These are phyloP conservation scores for Heteropelma amictum DNA, from an alignment of 2,888 invertebrate species.

Conservation along the genomic window DNA sequence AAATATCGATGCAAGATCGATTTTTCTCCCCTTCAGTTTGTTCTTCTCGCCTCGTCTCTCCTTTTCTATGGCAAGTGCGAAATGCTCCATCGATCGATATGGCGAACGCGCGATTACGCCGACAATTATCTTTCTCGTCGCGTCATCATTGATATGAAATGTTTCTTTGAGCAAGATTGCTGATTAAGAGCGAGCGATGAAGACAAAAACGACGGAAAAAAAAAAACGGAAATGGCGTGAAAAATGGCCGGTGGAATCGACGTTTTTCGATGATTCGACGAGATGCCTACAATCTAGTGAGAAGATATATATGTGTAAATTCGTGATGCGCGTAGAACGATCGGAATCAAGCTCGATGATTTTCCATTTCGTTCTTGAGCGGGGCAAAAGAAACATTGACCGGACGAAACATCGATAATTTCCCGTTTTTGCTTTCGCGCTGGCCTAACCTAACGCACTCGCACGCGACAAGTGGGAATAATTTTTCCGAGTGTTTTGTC, in stretches of 20 bases:
- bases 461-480: slow-evolving; percentile 48
- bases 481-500: slow-evolving; percentile 47
- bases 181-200: slow-evolving; percentile 39
- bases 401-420: background rate
- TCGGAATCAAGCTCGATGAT: slow-evolving; percentile 20
- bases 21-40: slow-evolving; percentile 11
- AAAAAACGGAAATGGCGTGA: slow-evolving; percentile 4
- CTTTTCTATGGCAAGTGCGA: slow-evolving; percentile 19
- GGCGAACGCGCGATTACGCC: background rate
- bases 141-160: slow-evolving; percentile 60
- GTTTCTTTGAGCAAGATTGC: slow-evolving; percentile 62
- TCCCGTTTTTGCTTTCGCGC: background rate
- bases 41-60: background rate
- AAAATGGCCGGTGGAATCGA: slow-evolving; percentile 14
- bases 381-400: background rate
- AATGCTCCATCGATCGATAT: slow-evolving; percentile 22
- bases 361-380: background rate
- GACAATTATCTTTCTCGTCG: slow-evolving; percentile 33
- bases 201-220: slow-evolving; percentile 10
- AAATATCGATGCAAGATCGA: slow-evolving; percentile 30
- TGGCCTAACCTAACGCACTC: slow-evolving; percentile 24
- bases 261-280: slow-evolving; percentile 51
- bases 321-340: no score
- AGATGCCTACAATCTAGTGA: slow-evolving; percentile 33
- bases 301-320: slow-evolving; percentile 8